phyloP scores from a whole-genome alignment of 2,888 invertebrate genomes.

The Volucella zonaria region DNA sequence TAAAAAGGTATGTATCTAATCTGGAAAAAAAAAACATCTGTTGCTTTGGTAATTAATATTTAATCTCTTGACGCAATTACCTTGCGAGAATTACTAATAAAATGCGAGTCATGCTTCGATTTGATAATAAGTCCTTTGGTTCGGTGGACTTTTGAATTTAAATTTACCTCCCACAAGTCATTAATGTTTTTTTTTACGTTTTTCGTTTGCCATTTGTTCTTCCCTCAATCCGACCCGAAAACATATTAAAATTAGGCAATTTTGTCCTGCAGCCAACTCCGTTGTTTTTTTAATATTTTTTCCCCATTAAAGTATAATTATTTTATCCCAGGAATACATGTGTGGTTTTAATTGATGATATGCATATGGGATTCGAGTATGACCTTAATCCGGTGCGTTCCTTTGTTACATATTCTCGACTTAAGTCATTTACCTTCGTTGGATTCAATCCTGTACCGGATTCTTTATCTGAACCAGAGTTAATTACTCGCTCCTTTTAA shows the following conservation, averaged over 20 bases:
- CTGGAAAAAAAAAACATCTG: not conserved
- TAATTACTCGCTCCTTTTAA: slow-evolving; percentile 65
- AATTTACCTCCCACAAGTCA: not conserved
- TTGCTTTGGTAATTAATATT: slow-evolving; percentile 25
- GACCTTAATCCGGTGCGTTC: slow-evolving; percentile 36
- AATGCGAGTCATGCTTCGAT: slow-evolving; percentile 3
- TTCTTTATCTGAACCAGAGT: slow-evolving; percentile 19
- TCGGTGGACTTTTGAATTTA: not conserved
- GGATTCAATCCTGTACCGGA: not conserved
- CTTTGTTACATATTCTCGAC: not conserved
- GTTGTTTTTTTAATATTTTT: too few species aligned
- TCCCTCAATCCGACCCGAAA: too few species aligned
- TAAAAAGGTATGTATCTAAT: not conserved
- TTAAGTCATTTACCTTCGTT: not conserved
- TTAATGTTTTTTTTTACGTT: not conserved
- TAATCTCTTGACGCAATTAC: slow-evolving; percentile 19
- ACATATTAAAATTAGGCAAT: too few species aligned
- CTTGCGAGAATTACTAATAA: slow-evolving; percentile 5
- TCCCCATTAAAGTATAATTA: slow-evolving; percentile 15
- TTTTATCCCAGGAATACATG: slow-evolving; percentile 11
- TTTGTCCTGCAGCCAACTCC: too few species aligned
- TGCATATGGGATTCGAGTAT: slow-evolving; percentile 29
- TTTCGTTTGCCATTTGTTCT: too few species aligned
- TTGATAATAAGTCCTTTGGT: slow-evolving; percentile 13
- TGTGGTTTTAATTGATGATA: slow-evolving; percentile 4